Conservation (phyloP, 2,888 invertebrate species). For the Arenicola marina region DNA sequence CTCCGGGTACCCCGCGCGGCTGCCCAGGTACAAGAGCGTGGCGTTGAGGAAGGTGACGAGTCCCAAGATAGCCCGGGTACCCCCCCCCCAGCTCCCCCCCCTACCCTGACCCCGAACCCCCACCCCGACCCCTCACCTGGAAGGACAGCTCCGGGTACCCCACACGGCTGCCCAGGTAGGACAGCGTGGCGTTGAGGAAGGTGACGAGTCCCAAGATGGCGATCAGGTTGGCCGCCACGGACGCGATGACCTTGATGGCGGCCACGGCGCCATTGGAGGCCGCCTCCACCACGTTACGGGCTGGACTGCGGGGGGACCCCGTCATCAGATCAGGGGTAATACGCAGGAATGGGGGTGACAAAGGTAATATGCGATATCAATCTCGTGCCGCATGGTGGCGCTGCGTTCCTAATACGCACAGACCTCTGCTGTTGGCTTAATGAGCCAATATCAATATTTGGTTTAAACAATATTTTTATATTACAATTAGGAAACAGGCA, state of each 20-base stretch:
- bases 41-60: slow-evolving; percentile 82
- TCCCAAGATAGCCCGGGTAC: slow-evolving; percentile 87
- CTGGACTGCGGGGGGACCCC: slow-evolving; percentile 75
- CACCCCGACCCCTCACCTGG: slow-evolving; percentile 62
- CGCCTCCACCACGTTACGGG: slow-evolving; percentile 82
- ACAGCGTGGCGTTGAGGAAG: slow-evolving; percentile 77
- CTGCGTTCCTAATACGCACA: too few species aligned
- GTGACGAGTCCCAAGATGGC: slow-evolving; percentile 85
- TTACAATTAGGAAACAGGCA: too few species aligned
- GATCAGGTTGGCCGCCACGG: slow-evolving; percentile 85
- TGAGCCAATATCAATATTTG: too few species aligned
- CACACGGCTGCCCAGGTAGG: slow-evolving; percentile 79
- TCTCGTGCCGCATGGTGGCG: too few species aligned
- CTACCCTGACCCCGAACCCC: too few species aligned
- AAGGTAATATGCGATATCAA: too few species aligned
- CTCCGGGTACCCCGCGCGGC: slow-evolving; percentile 69
- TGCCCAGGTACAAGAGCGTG: slow-evolving; percentile 77
- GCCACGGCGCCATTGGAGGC: slow-evolving; percentile 83
- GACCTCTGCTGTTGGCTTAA: too few species aligned
- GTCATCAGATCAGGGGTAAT: too few species aligned
- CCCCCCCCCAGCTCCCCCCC: too few species aligned
- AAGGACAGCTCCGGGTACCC: slow-evolving; percentile 64
- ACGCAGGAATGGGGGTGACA: too few species aligned
- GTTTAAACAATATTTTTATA: too few species aligned
- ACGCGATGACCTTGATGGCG: slow-evolving; percentile 75